Evolutionary conservation across 1,140 invertebrate genomes (phyloP), one percentile per base, ranked within the genome.

Genomic region (Babylonia areolata): DNA sequence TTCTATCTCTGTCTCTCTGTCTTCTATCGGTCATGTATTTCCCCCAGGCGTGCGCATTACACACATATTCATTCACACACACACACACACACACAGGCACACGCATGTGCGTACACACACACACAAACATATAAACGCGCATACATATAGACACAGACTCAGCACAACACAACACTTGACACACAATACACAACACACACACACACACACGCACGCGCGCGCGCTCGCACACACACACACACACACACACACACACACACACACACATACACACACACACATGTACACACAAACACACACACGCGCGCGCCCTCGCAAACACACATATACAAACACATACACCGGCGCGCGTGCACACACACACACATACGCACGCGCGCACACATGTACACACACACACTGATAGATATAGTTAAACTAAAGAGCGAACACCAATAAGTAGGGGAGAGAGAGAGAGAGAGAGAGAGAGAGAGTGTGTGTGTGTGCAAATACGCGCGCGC

Each of bases 181-280:
- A 71, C 28, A 33, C 12, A n/a, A n/a, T n/a, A 6, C 35, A 83
- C 31, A n/a, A n/a, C 2, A 35, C 54, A 87, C 15, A 77, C 87
- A 39, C 83, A 85, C 37, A 85, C 37, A 15, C 31, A 54, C 46
- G 23, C 35, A 39, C 33, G 17, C 51, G 31, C 58, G 20, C n/a
- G 51, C 5, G n/a, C 28, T 5, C 73, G 15, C 73, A 77, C 75
- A 40, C 75, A 77, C 35, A 77, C 75, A 77, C 39, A 39, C 75
- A 39, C 75, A 39, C 75, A 77, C 75, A 39, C 33, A 39, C 39
- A 40, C 75, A 39, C 15, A 5, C 75, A 77, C 75, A 40, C 1
- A 37, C 39, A 40, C 15, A 40, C 39, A 77, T 3, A 23, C 73
- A 77, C 15, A 23, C 33, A 40, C n/a, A n/a, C n/a, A n/a, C n/a